These are phyloP conservation scores for Crocodylus rhombifer DNA, from an alignment of 2,797 vertebrate genomes.

Conservation along the genomic window DNA sequence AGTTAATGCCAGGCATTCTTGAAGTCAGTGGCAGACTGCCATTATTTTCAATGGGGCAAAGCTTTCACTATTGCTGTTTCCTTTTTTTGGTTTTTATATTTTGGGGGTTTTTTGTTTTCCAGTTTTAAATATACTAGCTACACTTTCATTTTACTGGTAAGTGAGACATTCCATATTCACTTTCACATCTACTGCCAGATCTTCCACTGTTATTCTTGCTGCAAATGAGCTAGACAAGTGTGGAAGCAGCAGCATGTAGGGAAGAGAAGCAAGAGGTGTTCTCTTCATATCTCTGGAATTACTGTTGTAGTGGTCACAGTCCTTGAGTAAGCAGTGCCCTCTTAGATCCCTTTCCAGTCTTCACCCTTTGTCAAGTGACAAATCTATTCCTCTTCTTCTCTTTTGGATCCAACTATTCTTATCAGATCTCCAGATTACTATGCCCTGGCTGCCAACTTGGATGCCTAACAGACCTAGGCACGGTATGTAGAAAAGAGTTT, in stretches of 20 bases:
- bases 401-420: background rate
- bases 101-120: background rate
- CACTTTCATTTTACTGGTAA: background rate
- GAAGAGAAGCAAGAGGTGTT: background rate
- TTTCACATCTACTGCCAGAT: background rate
- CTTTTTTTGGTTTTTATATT: background rate
- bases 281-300: background rate
- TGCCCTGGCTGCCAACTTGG: background rate
- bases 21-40: background rate
- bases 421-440: rapidly evolving
- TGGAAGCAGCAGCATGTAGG: background rate
- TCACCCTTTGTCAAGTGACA: background rate
- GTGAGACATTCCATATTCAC: background rate
- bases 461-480: background rate
- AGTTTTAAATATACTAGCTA: background rate
- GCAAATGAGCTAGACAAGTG: background rate
- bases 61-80: background rate
- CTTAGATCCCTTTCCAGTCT: rapidly evolving
- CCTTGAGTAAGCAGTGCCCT: background rate
- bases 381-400: background rate
- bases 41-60: background rate
- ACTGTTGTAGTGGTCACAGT: background rate
- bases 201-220: background rate
- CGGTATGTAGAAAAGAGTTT: background rate
- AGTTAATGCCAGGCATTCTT: background rate